Evolutionary conservation across 1,140 invertebrate species (phyloP).

Genomic region (Drosophila pruinosa): DNA sequence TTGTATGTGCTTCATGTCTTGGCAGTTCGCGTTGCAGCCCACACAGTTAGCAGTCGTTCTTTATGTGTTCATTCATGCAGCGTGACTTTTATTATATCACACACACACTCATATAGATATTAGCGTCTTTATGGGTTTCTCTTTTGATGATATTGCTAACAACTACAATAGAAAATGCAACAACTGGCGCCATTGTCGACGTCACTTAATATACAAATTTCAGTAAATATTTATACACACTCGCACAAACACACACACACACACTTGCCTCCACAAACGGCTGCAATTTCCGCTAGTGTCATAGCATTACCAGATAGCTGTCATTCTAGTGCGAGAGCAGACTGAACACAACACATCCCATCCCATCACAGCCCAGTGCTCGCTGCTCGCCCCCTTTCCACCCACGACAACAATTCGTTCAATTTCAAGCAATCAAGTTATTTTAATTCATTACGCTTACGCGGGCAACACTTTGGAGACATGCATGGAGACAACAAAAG

Average conservation of each 20-base stretch:
- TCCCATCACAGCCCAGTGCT: neutral
- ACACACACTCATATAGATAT: slow-evolving; percentile 16
- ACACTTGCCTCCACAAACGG: slow-evolving; percentile 2
- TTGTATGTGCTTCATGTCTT: slow-evolving; percentile 3
- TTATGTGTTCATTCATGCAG: slow-evolving; percentile 61
- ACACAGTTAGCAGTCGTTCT: slow-evolving; percentile 52
- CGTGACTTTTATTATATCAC: slow-evolving; percentile 61
- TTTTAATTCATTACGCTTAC: slow-evolving; percentile 82
- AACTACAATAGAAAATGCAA: slow-evolving; percentile 41
- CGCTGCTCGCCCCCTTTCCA: neutral
- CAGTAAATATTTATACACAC: slow-evolving; percentile 73
- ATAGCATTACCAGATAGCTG: slow-evolving; percentile 15
- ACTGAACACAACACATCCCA: neutral
- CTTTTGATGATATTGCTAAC: slow-evolving; percentile 50
- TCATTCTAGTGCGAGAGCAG: slow-evolving; percentile 28
- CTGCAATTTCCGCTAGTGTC: slow-evolving; percentile 30
- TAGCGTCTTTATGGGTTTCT: neutral
- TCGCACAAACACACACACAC: slow-evolving; percentile 1
- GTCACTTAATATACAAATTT: slow-evolving; percentile 80
- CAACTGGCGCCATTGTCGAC: slow-evolving; percentile 50
- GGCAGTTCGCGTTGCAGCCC: slow-evolving; percentile 16
- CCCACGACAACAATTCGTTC: slow-evolving; percentile 72
- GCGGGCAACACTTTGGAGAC: slow-evolving; percentile 76
- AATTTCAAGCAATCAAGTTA: slow-evolving; percentile 81
- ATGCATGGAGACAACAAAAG: slow-evolving; percentile 44